Percentiles rank a stretch among this genome's conserved stretches.
phyloP scores from a whole-genome alignment of 2,888 invertebrate genomes.

The Nephrotoma flavescens region DNA sequence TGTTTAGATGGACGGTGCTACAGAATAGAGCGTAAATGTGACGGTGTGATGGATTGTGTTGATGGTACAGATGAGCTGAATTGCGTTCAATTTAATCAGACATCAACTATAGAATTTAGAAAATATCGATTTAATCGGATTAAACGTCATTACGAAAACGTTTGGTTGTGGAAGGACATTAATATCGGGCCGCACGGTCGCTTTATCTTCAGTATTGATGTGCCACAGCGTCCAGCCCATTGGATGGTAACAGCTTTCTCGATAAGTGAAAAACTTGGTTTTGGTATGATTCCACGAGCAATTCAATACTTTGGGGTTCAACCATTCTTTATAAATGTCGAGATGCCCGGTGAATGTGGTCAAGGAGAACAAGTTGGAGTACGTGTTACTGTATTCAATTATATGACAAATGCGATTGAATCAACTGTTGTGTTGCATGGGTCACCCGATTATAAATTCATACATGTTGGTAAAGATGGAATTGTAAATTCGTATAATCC shows the following conservation, averaged over 20 bases:
- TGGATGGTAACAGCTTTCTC: slow-evolving; percentile 92
- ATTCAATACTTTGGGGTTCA: slow-evolving; percentile 77
- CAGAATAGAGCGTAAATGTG: slow-evolving; percentile 57
- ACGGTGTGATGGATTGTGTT: slow-evolving; percentile 61
- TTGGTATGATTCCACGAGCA: slow-evolving; percentile 71
- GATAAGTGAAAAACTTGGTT: slow-evolving; percentile 71
- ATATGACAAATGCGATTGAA: slow-evolving; percentile 70
- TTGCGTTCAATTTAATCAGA: slow-evolving; percentile 50
- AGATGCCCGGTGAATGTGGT: slow-evolving; percentile 68
- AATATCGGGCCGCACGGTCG: slow-evolving; percentile 87
- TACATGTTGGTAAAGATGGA: slow-evolving; percentile 80
- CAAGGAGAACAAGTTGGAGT: slow-evolving; percentile 92
- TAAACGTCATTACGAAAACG: slow-evolving; percentile 82
- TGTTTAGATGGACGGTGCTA: slow-evolving; percentile 77
- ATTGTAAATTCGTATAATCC: slow-evolving; percentile 80
- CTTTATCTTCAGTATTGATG: slow-evolving; percentile 70
- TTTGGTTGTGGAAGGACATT: slow-evolving; percentile 90
- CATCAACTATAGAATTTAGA: slow-evolving; percentile 57
- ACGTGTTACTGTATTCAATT: slow-evolving; percentile 86
- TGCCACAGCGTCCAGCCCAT: slow-evolving; percentile 70
- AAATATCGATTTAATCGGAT: slow-evolving; percentile 73
- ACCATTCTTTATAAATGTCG: slow-evolving; percentile 90
- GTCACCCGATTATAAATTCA: slow-evolving; percentile 77
- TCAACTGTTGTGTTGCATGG: slow-evolving; percentile 75
- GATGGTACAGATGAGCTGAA: slow-evolving; percentile 76